Percentiles rank a stretch among this genome's conserved stretches.
Conservation (phyloP, 2,113 vertebrate species). For the Seriola dumerili region DNA sequence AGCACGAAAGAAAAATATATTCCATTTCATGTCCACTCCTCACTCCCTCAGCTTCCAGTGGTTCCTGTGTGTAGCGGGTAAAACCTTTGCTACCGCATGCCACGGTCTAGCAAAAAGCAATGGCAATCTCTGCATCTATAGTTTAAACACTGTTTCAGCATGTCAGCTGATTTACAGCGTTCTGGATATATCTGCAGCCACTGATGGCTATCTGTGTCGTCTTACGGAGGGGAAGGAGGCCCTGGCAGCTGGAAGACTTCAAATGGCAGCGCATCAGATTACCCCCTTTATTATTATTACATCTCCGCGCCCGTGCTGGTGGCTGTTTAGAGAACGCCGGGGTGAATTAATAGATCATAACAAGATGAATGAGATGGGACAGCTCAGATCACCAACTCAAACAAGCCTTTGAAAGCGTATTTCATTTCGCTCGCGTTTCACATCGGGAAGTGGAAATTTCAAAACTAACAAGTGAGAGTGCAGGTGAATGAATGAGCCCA, state of each 20-base stretch:
- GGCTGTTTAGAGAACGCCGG: slow-evolving; percentile 69
- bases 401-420: slow-evolving; percentile 62
- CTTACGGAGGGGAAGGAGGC: slow-evolving; percentile 49
- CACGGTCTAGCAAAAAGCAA: slow-evolving; percentile 29
- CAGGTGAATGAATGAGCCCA: slow-evolving; percentile 56
- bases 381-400: slow-evolving; percentile 56
- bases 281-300: slow-evolving; percentile 68
- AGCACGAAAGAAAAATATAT: slow-evolving; percentile 13
- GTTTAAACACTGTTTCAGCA: slow-evolving; percentile 60
- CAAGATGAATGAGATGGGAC: slow-evolving; percentile 61
- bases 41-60: slow-evolving; percentile 9
- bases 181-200: slow-evolving; percentile 64
- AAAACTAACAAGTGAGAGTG: slow-evolving; percentile 41
- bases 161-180: slow-evolving; percentile 60
- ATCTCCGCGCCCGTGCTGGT: slow-evolving; percentile 49
- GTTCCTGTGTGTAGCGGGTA: slow-evolving; percentile 30
- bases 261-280: slow-evolving; percentile 72
- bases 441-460: slow-evolving; percentile 47
- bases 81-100: slow-evolving; percentile 35
- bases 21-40: background rate
- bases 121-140: slow-evolving; percentile 50
- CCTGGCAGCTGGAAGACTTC: slow-evolving; percentile 74
- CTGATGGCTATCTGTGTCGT: slow-evolving; percentile 69
- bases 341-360: slow-evolving; percentile 73
- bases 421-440: slow-evolving; percentile 55